These are phyloP conservation scores for Daktulosphaira vitifoliae DNA, from an alignment of 1,140 invertebrate species.

Conservation along the genomic window DNA sequence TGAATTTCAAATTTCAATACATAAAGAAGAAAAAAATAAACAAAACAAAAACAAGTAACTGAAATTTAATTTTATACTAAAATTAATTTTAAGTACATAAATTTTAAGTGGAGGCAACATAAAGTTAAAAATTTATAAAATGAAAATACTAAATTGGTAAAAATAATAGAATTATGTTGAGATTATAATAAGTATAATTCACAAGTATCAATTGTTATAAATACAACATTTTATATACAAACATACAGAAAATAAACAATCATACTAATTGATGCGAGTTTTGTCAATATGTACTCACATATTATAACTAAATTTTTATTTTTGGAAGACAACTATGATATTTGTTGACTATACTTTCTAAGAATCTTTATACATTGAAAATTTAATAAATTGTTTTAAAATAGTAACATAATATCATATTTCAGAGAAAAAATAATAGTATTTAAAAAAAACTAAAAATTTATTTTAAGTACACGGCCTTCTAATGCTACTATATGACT, in stretches of 20 bases:
- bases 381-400: too few relatives aligned
- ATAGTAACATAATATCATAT: too few relatives aligned
- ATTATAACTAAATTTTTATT: background rate
- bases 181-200: background rate
- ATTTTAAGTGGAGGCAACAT: too few relatives aligned
- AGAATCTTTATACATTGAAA: too few relatives aligned
- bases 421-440: too few relatives aligned
- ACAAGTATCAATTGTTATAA: background rate
- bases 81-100: too few relatives aligned
- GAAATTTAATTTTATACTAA: too few relatives aligned
- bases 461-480: constrained; percentile 25
- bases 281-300: background rate
- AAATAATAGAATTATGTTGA: constrained; percentile 10
- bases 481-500: constrained; percentile 7
- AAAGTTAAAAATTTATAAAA: background rate
- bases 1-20: too few relatives aligned
- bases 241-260: background rate
- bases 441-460: background rate
- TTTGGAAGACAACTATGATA: constrained; percentile 30
- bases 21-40: too few relatives aligned
- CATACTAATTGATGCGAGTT: background rate
- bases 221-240: background rate
- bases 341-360: constrained; percentile 8
- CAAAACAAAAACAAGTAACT: too few relatives aligned
- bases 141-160: constrained; percentile 25